Evolutionary conservation across 2,113 vertebrate species (phyloP).

Genomic region (Dipodomys merriami): DNA sequence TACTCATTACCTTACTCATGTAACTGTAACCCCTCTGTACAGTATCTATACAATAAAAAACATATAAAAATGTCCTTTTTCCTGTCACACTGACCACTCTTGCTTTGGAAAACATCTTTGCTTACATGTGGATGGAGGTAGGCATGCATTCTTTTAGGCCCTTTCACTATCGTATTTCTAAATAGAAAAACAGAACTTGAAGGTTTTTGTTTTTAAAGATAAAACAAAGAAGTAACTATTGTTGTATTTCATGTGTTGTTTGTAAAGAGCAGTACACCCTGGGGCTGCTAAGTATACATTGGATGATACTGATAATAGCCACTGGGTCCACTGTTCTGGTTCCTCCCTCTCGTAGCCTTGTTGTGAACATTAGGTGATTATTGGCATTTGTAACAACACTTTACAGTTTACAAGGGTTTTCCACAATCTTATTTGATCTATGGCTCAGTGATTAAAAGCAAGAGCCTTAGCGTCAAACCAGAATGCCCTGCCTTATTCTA

Average conservation of each 20-base stretch:
- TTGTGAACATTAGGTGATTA: background rate
- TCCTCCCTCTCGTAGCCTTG: background rate
- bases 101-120: background rate
- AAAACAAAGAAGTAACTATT: background rate
- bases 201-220: background rate
- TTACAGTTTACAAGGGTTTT: conserved; percentile 38
- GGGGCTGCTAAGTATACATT: background rate
- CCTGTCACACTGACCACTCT: too few species aligned
- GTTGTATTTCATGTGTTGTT: background rate
- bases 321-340: background rate
- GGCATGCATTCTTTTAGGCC: background rate
- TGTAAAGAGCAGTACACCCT: background rate
- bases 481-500: background rate
- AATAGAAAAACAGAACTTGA: conserved; percentile 19
- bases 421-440: background rate
- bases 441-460: background rate
- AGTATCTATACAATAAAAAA: too few species aligned
- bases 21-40: too few species aligned
- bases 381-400: conserved; percentile 3
- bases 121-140: background rate
- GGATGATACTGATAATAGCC: background rate
- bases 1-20: too few species aligned
- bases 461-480: background rate
- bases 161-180: background rate
- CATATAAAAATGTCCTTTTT: background rate